Evolutionary conservation across 2,113 vertebrate species (phyloP).

Genomic region (Pongo pygmaeus): DNA sequence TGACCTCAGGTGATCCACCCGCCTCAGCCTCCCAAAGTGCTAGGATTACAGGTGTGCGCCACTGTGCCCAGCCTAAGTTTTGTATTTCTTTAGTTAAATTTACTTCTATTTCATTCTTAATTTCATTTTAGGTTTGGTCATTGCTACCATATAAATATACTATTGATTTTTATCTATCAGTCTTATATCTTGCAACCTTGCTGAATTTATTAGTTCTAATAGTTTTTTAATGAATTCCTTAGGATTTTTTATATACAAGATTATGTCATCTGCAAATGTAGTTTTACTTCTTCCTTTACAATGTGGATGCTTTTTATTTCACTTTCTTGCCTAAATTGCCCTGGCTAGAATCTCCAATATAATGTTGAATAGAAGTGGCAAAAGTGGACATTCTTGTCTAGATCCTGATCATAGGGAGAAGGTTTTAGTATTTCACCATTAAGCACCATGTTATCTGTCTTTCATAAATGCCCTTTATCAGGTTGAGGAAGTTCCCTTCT

Average conservation of each 20-base stretch:
- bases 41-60: too few species aligned
- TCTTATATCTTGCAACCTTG: background rate
- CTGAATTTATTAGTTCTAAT: background rate
- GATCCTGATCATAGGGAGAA: background rate
- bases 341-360: background rate
- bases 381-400: background rate
- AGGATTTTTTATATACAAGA: background rate
- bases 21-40: too few species aligned
- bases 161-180: background rate
- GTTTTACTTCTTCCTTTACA: background rate
- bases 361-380: background rate
- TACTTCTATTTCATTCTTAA: background rate
- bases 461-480: background rate
- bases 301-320: background rate
- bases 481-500: background rate
- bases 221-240: background rate
- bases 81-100: background rate
- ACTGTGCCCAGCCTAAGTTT: background rate
- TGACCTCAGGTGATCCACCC: too few species aligned
- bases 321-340: background rate
- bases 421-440: background rate
- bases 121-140: background rate
- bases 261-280: background rate
- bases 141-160: background rate
- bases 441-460: background rate